Conservation (phyloP, 2,113 vertebrate species). For the Marmota flaviventris region DNA sequence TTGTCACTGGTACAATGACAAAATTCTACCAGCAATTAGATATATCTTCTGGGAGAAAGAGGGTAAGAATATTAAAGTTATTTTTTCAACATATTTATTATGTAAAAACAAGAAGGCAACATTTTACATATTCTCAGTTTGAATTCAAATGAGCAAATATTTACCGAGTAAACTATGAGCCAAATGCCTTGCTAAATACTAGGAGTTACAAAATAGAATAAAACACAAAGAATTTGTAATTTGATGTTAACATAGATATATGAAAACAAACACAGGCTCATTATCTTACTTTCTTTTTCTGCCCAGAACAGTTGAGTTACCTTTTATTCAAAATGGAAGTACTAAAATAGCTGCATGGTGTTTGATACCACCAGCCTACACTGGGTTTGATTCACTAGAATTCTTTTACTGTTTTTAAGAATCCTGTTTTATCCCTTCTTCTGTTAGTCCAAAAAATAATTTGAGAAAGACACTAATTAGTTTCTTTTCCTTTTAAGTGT, state of each 20-base stretch:
- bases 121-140: neutral
- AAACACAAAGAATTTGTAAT: neutral
- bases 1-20: neutral
- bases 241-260: neutral
- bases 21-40: neutral
- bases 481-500: neutral
- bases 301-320: neutral
- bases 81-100: neutral
- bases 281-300: neutral
- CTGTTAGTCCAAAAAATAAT: neutral
- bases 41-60: neutral
- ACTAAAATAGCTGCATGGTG: neutral
- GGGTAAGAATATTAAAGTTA: neutral
- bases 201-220: neutral
- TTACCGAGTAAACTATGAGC: neutral
- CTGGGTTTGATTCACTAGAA: neutral
- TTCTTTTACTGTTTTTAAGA: neutral
- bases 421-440: neutral
- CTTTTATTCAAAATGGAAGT: neutral
- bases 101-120: neutral
- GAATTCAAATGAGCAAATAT: neutral
- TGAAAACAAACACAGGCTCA: neutral
- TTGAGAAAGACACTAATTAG: neutral
- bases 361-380: neutral
- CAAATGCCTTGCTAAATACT: neutral